phyloP scores from a whole-genome alignment of 2,797 vertebrate genomes.

The Diglossa cyanea region DNA sequence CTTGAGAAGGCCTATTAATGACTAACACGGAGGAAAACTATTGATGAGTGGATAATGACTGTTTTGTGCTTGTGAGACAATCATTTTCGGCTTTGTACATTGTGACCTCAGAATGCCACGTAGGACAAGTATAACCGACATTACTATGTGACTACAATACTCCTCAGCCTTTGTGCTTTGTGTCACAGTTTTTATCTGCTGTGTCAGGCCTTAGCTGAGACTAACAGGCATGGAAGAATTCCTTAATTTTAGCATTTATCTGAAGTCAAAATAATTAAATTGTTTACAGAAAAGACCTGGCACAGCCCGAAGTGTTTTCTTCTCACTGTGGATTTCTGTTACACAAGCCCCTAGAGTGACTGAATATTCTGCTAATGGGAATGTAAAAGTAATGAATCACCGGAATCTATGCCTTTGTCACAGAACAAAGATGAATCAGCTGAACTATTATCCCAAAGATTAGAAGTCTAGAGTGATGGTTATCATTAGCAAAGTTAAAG shows the following conservation, averaged over 20 bases:
- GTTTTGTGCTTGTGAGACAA: background rate
- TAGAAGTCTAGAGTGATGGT: background rate
- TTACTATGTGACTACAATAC: background rate
- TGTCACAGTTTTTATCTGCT: background rate
- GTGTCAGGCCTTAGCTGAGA: background rate
- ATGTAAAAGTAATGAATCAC: conserved; percentile 31
- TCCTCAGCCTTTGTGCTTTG: background rate
- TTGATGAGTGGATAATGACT: background rate
- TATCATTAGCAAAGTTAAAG: conserved; percentile 45
- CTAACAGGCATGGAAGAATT: background rate
- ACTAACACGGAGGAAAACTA: background rate
- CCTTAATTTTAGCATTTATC: background rate
- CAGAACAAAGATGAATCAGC: conserved; percentile 48
- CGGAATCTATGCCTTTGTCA: conserved; percentile 12
- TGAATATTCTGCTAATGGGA: background rate
- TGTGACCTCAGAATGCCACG: background rate
- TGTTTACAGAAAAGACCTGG: background rate
- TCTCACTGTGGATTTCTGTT: background rate
- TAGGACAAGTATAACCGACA: background rate
- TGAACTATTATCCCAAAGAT: conserved; percentile 15
- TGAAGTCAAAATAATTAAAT: background rate
- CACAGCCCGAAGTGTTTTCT: background rate
- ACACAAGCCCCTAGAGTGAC: background rate
- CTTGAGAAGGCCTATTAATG: background rate
- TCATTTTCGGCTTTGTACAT: background rate